These are phyloP conservation scores for Pseudococcus jackbeardsleyi DNA, from an alignment of 2,888 invertebrate genomes.

Conservation along the genomic window DNA sequence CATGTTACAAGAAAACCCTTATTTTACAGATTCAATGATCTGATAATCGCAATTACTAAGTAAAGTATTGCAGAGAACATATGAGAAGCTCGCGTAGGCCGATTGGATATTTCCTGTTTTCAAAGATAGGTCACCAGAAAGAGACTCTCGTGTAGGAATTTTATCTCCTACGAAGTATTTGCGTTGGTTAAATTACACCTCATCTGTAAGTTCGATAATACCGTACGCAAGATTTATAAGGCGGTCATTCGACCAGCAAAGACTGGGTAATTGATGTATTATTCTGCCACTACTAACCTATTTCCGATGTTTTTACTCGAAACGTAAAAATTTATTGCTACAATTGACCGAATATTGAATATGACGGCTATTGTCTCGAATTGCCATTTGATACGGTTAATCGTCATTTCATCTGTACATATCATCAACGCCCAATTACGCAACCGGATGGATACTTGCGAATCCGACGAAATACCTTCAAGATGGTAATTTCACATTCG, in stretches of 20 bases:
- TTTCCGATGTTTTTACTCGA: constrained; percentile 47
- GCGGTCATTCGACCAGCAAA: constrained; percentile 27
- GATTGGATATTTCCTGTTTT: constrained; percentile 34
- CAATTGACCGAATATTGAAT: constrained; percentile 52
- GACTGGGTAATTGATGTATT: constrained; percentile 37
- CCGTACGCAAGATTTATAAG: constrained; percentile 29
- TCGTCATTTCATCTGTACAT: constrained; percentile 45
- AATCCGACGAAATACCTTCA: background rate
- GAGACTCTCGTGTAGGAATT: constrained; percentile 29
- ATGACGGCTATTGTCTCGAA: constrained; percentile 45
- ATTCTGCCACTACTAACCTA: constrained; percentile 49
- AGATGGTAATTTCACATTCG: constrained; percentile 46
- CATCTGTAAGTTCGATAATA: constrained; percentile 17
- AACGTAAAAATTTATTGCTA: constrained; percentile 41
- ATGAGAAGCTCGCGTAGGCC: constrained; percentile 9
- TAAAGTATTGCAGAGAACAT: background rate
- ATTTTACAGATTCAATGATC: background rate
- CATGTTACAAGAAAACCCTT: too few species aligned
- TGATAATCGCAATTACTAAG: too few species aligned
- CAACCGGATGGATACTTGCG: constrained; percentile 42
- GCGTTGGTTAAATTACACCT: constrained; percentile 36
- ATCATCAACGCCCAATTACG: constrained; percentile 59
- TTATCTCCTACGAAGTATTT: background rate
- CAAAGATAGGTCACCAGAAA: constrained; percentile 53
- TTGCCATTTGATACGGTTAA: constrained; percentile 53